Base-by-base conservation (phyloP, 2,113 vertebrate genomes). In the Nyctibius bracteatus region DNA sequence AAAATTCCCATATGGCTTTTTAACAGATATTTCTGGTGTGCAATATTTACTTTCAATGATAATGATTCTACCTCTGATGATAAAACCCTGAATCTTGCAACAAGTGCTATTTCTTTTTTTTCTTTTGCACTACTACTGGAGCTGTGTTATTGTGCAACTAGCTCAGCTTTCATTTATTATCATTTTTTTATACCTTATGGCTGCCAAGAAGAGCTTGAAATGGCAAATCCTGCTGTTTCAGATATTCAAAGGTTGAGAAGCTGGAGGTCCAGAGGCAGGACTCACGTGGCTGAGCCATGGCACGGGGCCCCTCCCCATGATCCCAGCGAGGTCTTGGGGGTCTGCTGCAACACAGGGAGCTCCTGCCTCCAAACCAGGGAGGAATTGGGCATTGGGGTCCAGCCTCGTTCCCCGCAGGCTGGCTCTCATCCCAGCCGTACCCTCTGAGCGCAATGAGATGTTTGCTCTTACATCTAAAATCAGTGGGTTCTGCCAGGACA, bases 11-110 rank as follows among this genome's bases (percentile, higher is more conserved):
- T 91, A 88, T 79, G 62, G 43, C 66, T 94, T 91, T 91, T 90
- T 94, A 94, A 66, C 63, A 85, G 70, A 75, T 52, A 81, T 95
- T 95, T 93, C 88, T 88, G 20, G 23, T 72, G 68, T 81, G 61
- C 86, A 91, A 65, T 96, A 92, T 96, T 96, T 96, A 72, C 68
- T 92, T 93, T 92, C 55, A 81, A 95, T 73, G 93, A 93, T 92
- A 95, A 83, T 23, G 1, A 72, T 49, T 74, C 80, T 83, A 84
- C 59, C 57, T 72, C 88, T 49, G 61, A 81, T 67, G 96, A 84
- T 94, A 94, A 88, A 92, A 28, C 41, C 68, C 7, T 1, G 3
- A 71, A 90, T 79, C 83, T 74, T 72, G 88, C 86, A 93, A 81
- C 65, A 72, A 91, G 61, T 17, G 49, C 3, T 79, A 25, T 25